A percentile compares a stretch with the other conserved stretches of the same genome.
Conservation (phyloP, 2,888 invertebrate genomes). For the Quadroppia sp. region DNA sequence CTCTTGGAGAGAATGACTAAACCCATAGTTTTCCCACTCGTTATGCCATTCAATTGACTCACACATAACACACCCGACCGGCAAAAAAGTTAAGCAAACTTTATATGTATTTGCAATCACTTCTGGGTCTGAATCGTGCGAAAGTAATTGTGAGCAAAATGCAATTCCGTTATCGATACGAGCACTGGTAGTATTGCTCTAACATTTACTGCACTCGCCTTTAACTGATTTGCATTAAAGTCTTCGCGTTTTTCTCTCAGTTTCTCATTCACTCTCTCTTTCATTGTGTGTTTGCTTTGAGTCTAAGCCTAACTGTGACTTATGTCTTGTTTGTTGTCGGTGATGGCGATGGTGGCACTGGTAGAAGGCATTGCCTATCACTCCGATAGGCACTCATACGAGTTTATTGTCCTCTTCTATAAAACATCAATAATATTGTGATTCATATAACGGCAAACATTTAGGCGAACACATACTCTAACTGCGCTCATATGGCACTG, state of each 20-base stretch:
- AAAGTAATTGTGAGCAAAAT: slow-evolving; percentile 27
- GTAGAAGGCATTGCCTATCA: neutral
- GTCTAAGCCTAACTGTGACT: neutral
- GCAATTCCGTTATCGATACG: neutral
- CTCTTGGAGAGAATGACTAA: slow-evolving; percentile 14
- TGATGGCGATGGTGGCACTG: neutral
- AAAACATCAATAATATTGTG: slow-evolving; percentile 33
- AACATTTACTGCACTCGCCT: neutral
- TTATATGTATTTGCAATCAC: neutral
- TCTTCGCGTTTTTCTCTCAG: neutral
- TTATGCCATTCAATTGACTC: slow-evolving; percentile 31
- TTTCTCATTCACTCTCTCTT: neutral
- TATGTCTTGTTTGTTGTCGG: slow-evolving; percentile 11
- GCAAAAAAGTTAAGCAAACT: neutral
- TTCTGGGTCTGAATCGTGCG: slow-evolving; percentile 16
- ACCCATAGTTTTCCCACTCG: slow-evolving; percentile 19
- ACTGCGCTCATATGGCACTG: neutral
- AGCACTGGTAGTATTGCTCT: neutral
- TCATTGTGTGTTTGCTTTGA: neutral
- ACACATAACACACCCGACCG: neutral
- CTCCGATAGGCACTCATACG: neutral
- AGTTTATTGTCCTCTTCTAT: neutral
- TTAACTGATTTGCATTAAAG: slow-evolving; percentile 26
- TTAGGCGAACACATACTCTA: slow-evolving; percentile 8
- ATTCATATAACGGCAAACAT: slow-evolving; percentile 31